Evolutionary conservation across 2,888 invertebrate species (phyloP), one percentile per base, ranked within the genome.

Genomic region (Nesidiocoris tenuis): DNA sequence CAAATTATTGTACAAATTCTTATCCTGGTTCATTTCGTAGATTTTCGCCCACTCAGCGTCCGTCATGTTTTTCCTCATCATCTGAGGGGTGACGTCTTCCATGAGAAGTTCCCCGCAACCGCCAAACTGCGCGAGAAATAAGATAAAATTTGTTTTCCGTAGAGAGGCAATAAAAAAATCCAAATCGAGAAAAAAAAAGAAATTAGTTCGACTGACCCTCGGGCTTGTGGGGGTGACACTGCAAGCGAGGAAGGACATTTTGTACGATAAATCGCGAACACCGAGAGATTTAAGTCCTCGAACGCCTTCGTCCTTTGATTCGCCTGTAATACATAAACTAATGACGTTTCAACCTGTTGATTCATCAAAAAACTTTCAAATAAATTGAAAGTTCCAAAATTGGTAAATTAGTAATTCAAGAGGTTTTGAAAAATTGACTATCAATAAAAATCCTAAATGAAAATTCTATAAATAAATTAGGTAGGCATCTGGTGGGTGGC

Each of bases 21-120:
- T 89, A 83, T 99, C 99, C 74, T 92, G 89, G n/a, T 94, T 95
- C 98, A 98, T 98, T 82, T 95, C 94, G 82, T 95, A 96, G 76
- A 98, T 91, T 85, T 94, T 95, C 81, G 94, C 91, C 95, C 97
- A 97, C 82, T 98, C 96, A 21, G 90, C 90, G 75, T 93, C 93
- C 0, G 94, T 92, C 96, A 98, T 96, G 84, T 95, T 95, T 80
- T 93, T 93, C 82, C 93, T 91, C 89, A 97, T 93, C 80, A 92
- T 90, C 82, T 96, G 96, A 0, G 94, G 93, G 0, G 96, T 94
- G 71, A 96, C 88, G 81, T 96, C 95, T 75, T 95, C 96, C 79
- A 94, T 89, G 0, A 90, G 89, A 81, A 93, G 84, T 0, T 93
- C 93, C n/a, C 96, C 96, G 83, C 90, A 89, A 0, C 93, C 93